Base-by-base conservation (phyloP, 2,888 invertebrate species). In the Ophion costatus region DNA sequence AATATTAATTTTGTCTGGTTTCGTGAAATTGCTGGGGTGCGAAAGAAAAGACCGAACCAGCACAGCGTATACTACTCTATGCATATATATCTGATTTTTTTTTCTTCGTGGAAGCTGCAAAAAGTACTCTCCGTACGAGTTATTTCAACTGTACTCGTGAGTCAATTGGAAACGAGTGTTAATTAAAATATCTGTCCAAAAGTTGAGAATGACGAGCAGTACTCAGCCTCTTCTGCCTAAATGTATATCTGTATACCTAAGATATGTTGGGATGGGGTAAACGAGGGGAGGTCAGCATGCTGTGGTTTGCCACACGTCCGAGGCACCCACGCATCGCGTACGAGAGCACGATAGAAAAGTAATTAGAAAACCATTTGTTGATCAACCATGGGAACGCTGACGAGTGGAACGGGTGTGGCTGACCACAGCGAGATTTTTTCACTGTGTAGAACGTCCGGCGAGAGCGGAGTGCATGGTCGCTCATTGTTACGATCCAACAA, bases 131-230 rank as follows among this genome's bases (percentile, higher is more conserved):
- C 51, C 6, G 42, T 29, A 61, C n/a, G 42, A 83, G 74, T 79
- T 82, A 73, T 76, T 71, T 73, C 76, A 76, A 64, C 79, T 64
- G 71, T 57, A 57, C 73, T 75, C 69, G 61, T 22, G 63, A 74
- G 79, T 85, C 73, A 83, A 83, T 86, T 83, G 86, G 70, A 86
- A 84, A 82, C 51, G 71, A 67, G 82, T 81, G 73, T 86, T 81
- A 80, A 88, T 87, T 82, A 82, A 84, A 83, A 86, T 69, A 82
- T 75, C 73, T 79, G 73, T 79, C 61, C 20, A 64, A 63, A 61
- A 66, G 75, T 66, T 76, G 51, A 71, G 71, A 80, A 33, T 80
- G 85, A 76, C 67, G 79, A 67, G 67, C 22, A 24, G 73, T 69
- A 63, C 66, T 56, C 61, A 51, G 29, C 45, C 24, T 24, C 61